Evolutionary conservation across 2,797 vertebrate genomes (phyloP), one percentile per base, ranked within the genome.

Genomic region (Darevskia mixta): DNA sequence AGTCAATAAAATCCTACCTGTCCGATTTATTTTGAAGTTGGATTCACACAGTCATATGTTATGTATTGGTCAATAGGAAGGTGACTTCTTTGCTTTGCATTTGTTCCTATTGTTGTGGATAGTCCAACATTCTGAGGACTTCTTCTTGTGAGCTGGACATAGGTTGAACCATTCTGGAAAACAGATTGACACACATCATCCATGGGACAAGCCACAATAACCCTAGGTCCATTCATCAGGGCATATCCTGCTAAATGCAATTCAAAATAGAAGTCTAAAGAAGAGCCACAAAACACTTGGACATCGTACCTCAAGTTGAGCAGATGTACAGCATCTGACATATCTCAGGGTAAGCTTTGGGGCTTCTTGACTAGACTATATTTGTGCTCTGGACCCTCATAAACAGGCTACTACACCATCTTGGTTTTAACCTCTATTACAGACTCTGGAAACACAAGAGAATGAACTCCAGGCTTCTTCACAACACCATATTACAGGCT

Each of bases 211-310:
- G 17, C 15, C 10, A 69, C 64, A 55, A 20, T 35, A 25, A 25
- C 15, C 20, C 0, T 43, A 32, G 0, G 0, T 25, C 58, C 0
- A 0, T 84, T 79, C 55, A 66, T 55, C 69, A 61, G 29, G 2
- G 9, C 5, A 15, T 67, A 67, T 20, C 25, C 25, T 67, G 25
- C 64, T 23, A 67, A 67, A 67, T 67, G 23, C 64, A 23, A 67
- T 67, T 67, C 64, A 20, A 67, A 67, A 67, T 11, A 67, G 18
- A 67, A 67, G 25, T 7, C 58, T 43, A 43, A 66, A 79, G 58
- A 85, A 32, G 23, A 78, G 45, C 15, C 11, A 27, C 80, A 67
- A 11, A 43, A 69, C 8, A 32, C 15, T 7, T 78, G 75, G n/a
- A 9, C 23, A 49, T 13, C 61, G 27, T 20, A 35, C 0, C 49